Conservation (phyloP, 2,797 vertebrate genomes). For the Gymnothorax reevesii region DNA sequence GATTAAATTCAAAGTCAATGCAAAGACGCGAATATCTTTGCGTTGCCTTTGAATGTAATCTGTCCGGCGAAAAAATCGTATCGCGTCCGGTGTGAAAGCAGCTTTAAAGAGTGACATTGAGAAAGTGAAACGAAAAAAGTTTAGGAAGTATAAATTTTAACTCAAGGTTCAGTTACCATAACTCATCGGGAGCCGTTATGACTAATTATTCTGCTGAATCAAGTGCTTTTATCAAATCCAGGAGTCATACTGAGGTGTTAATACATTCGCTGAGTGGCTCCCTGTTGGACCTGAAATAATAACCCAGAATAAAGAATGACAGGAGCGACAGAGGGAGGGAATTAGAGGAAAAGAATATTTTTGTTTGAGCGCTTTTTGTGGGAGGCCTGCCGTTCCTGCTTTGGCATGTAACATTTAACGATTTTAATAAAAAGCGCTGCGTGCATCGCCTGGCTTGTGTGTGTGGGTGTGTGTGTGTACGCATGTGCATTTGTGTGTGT, state of each 20-base stretch:
- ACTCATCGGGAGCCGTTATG: conserved; percentile 47
- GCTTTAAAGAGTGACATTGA: background rate
- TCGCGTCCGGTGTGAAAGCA: no score
- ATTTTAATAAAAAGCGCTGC: background rate
- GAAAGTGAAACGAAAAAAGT: background rate
- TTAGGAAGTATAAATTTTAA: conserved; percentile 46
- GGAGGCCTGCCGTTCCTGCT: background rate
- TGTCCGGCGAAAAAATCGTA: no score
- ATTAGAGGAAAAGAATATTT: conserved; percentile 20
- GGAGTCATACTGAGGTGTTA: conserved; percentile 19
- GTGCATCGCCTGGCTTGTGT: background rate
- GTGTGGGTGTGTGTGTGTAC: background rate
- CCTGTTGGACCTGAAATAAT: conserved; percentile 18
- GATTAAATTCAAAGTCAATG: no score
- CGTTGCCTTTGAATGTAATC: no score
- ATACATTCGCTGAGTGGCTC: conserved; percentile 6
- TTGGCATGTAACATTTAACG: background rate
- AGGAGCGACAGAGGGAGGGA: conserved; percentile 18
- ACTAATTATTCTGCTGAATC: conserved; percentile 42
- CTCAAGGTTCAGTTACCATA: conserved; percentile 43
- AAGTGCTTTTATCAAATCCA: conserved; percentile 32
- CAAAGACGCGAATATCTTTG: no score
- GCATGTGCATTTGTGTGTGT: no score
- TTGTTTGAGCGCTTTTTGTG: background rate
- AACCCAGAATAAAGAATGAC: background rate